Percentiles rank a stretch among this genome's conserved stretches.
These are phyloP conservation scores for Macrophya annulata DNA, from an alignment of 2,888 invertebrate species.

Conservation along the genomic window DNA sequence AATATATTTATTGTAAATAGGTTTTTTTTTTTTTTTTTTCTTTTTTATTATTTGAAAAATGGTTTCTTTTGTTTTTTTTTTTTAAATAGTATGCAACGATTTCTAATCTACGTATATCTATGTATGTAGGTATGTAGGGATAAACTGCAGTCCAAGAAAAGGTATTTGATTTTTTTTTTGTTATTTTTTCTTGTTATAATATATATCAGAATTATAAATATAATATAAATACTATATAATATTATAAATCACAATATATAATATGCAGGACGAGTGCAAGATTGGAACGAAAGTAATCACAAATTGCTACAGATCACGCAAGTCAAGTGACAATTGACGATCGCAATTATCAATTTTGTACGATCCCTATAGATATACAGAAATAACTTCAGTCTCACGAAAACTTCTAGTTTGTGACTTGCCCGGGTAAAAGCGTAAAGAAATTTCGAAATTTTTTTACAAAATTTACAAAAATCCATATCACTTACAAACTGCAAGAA, in stretches of 20 bases:
- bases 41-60: background rate
- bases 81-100: background rate
- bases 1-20: background rate
- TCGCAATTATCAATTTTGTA: slow-evolving; percentile 47
- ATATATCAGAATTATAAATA: background rate
- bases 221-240: background rate
- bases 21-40: background rate
- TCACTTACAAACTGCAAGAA: background rate
- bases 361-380: background rate
- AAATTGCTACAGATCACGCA: slow-evolving; percentile 14
- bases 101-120: slow-evolving; percentile 3
- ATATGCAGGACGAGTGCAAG: slow-evolving; percentile 31
- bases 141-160: background rate
- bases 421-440: background rate
- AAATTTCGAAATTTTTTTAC: background rate
- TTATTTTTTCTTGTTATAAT: background rate
- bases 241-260: slow-evolving; percentile 2
- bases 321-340: slow-evolving; percentile 46
- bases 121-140: background rate
- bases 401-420: background rate
- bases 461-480: background rate
- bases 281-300: slow-evolving; percentile 33
- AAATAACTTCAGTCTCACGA: background rate
- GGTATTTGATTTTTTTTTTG: background rate
- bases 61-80: background rate